These are phyloP conservation scores for Calidris pugnax DNA, from an alignment of 2,113 vertebrate genomes.

Conservation along the genomic window DNA sequence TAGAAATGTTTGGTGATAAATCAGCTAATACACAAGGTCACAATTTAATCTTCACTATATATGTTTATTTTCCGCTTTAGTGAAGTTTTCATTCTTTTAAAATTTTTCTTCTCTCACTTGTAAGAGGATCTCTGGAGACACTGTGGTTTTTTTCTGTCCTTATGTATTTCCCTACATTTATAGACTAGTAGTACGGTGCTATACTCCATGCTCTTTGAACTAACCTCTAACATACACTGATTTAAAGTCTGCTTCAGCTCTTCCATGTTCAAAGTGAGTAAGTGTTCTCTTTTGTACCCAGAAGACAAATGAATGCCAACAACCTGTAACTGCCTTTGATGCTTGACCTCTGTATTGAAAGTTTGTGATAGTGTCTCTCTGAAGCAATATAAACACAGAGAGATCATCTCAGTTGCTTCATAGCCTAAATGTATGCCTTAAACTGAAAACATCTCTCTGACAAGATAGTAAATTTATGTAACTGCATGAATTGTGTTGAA, in stretches of 20 bases:
- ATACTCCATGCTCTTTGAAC: conserved; percentile 11
- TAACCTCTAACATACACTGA: not conserved
- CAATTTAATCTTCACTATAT: not conserved
- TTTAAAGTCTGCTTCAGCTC: conserved; percentile 45
- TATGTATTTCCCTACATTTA: not conserved
- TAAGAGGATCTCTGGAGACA: not conserved
- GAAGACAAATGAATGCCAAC: conserved; percentile 42
- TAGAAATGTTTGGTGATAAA: not conserved
- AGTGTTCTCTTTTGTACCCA: conserved; percentile 34
- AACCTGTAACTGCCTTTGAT: conserved; percentile 42
- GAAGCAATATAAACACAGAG: not conserved
- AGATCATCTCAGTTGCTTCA: not conserved
- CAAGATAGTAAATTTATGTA: conserved; percentile 25
- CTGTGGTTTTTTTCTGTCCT: not conserved
- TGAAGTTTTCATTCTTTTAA: not conserved
- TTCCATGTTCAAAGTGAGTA: conserved; percentile 36
- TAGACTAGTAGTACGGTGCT: not conserved
- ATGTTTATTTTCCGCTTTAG: not conserved
- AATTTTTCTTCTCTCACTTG: not conserved
- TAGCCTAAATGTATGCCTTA: conserved; percentile 36
- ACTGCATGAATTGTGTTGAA: not conserved
- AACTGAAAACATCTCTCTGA: conserved; percentile 26
- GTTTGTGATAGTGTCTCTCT: conserved; percentile 3
- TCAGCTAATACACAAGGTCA: not conserved
- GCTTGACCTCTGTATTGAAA: conserved; percentile 47